These are phyloP conservation scores for Agrotis puta DNA, from an alignment of 2,888 invertebrate genomes.

Conservation along the genomic window DNA sequence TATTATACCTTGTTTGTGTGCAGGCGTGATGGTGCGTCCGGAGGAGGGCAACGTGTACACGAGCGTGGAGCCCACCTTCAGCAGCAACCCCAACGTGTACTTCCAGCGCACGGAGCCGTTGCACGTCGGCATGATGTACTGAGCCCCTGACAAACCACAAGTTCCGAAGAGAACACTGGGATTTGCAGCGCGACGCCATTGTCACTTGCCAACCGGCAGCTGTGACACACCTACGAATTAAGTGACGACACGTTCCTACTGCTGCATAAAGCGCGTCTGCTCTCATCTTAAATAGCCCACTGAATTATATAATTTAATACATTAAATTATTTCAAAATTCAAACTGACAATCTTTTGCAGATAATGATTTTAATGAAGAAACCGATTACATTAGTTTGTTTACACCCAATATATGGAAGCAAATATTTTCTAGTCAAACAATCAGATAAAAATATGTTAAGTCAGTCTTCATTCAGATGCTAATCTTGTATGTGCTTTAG, in stretches of 20 bases:
- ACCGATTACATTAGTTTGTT: conserved; percentile 11
- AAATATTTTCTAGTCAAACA: conserved; percentile 60
- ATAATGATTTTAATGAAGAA: conserved; percentile 23
- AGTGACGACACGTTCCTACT: conserved; percentile 60
- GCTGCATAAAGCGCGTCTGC: conserved; percentile 57
- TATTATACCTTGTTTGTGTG: conserved; percentile 61
- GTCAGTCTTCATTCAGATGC: conserved; percentile 7
- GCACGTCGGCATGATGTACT: conserved; percentile 98
- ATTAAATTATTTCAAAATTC: conserved; percentile 46
- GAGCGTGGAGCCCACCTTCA: conserved; percentile 95
- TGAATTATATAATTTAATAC: conserved; percentile 47
- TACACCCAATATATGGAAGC: conserved; percentile 9
- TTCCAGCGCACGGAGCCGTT: conserved; percentile 95
- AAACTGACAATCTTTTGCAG: conserved; percentile 6
- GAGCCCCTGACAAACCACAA: conserved; percentile 87
- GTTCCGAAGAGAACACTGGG: conserved; percentile 87
- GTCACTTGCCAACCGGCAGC: conserved; percentile 64
- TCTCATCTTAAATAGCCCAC: conserved; percentile 5
- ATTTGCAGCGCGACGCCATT: conserved; percentile 83
- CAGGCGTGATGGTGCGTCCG: conserved; percentile 95
- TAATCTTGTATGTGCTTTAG: conserved; percentile 47
- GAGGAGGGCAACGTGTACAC: conserved; percentile 96
- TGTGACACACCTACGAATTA: conserved; percentile 57
- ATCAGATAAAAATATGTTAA: conserved; percentile 19
- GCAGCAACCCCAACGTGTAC: conserved; percentile 97